phyloP scores from a whole-genome alignment of 2,797 vertebrate genomes.

The Podarcis siculus region DNA sequence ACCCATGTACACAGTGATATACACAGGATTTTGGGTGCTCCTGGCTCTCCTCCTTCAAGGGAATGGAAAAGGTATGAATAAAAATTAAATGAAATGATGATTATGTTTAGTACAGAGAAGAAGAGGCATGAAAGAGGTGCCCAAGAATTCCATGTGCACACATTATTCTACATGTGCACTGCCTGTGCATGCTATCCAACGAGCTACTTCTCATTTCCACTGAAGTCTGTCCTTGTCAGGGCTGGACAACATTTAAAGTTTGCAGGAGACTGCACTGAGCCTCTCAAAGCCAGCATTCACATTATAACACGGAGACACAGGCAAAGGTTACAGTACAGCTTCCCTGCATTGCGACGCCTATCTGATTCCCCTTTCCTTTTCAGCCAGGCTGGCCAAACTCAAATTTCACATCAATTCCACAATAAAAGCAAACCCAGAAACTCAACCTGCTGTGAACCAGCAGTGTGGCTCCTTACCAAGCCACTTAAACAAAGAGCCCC shows the following conservation, averaged over 20 bases:
- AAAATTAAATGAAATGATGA: no score
- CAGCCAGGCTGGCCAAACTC: constrained; percentile 4
- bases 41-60: background rate
- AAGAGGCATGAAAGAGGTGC: no score
- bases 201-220: background rate
- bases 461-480: constrained; percentile 43
- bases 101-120: no score
- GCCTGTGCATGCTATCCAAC: background rate
- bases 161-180: background rate
- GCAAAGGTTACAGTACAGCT: background rate
- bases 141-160: no score
- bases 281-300: background rate
- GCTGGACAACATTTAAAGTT: background rate
- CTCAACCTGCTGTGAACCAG: constrained; percentile 18
- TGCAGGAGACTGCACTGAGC: background rate
- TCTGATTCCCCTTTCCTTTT: constrained; percentile 22
- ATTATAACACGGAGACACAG: background rate
- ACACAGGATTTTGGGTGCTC: background rate
- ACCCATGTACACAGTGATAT: background rate
- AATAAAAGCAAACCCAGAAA: constrained; percentile 38
- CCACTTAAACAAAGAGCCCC: constrained; percentile 56
- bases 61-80: no score
- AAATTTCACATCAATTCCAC: constrained; percentile 42
- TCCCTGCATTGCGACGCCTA: constrained; percentile 6
- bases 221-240: background rate